These are phyloP conservation scores for Cecidostiba fungosa DNA, from an alignment of 2,888 invertebrate genomes.

Conservation along the genomic window DNA sequence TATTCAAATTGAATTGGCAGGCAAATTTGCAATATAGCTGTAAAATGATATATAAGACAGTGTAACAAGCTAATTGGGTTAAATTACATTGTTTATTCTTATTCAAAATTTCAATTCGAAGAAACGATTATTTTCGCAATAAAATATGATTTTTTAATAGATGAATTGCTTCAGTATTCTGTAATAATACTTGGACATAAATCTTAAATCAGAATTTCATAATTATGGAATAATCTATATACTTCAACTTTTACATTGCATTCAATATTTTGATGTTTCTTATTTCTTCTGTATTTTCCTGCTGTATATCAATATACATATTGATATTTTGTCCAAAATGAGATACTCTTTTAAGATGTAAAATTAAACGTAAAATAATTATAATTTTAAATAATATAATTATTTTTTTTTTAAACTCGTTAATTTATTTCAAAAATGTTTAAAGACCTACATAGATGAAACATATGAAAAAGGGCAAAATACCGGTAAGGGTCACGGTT, in stretches of 20 bases:
- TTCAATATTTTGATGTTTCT: not conserved
- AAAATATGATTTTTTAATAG: too few relatives aligned
- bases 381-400: too few relatives aligned
- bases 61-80: not conserved
- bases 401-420: too few relatives aligned
- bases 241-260: not conserved
- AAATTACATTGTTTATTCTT: not conserved
- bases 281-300: too few relatives aligned
- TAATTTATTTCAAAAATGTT: not conserved
- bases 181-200: not conserved
- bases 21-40: not conserved
- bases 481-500: slow-evolving; percentile 63
- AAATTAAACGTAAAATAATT: too few relatives aligned
- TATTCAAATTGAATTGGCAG: not conserved
- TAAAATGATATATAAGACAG: not conserved
- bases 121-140: too few relatives aligned
- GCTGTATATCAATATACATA: too few relatives aligned
- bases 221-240: too few relatives aligned
- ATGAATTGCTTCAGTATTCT: too few relatives aligned
- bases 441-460: slow-evolving; percentile 61
- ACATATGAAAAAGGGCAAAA: not conserved
- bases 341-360: too few relatives aligned
- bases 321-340: too few relatives aligned
- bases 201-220: not conserved
- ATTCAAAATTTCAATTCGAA: not conserved